phyloP scores from a whole-genome alignment of 2,113 vertebrate species.

The Oryzias curvinotus region DNA sequence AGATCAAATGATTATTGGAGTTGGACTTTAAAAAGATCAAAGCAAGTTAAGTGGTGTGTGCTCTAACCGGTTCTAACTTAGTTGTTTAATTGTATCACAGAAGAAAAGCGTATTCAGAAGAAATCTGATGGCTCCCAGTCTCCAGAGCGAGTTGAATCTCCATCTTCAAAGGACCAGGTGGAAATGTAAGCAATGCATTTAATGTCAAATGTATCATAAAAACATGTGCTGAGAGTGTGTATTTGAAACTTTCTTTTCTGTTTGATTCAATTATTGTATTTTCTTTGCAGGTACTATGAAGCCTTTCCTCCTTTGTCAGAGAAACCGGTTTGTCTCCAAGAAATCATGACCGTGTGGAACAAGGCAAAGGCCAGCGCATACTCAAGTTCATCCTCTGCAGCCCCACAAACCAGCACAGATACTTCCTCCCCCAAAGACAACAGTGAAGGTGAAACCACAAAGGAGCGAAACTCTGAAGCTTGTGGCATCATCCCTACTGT shows the following conservation, averaged over 20 bases:
- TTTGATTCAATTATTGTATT: neutral
- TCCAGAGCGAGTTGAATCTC: constrained; percentile 89
- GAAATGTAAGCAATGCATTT: constrained; percentile 88
- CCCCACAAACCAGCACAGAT: constrained; percentile 93
- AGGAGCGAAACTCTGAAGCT: constrained; percentile 77
- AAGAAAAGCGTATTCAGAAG: constrained; percentile 92
- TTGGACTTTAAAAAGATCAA: neutral
- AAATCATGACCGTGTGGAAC: constrained; percentile 99
- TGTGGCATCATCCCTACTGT: constrained; percentile 51
- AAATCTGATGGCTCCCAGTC: constrained; percentile 90
- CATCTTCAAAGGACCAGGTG: constrained; percentile 96
- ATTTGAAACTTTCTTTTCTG: neutral
- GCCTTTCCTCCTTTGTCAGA: constrained; percentile 97
- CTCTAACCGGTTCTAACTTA: neutral
- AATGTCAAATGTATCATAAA: neutral
- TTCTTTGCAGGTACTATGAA: constrained; percentile 92
- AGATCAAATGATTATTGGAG: too few species aligned
- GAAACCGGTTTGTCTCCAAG: constrained; percentile 97
- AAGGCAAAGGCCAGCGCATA: constrained; percentile 90
- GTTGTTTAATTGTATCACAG: constrained; percentile 59
- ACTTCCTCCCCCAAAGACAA: constrained; percentile 95
- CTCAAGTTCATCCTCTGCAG: constrained; percentile 94
- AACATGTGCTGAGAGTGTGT: neutral
- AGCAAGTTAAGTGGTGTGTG: neutral
- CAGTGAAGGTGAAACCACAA: constrained; percentile 86